These are phyloP conservation scores for Podarcis cretensis DNA, from an alignment of 2,113 vertebrate species.

Conservation along the genomic window DNA sequence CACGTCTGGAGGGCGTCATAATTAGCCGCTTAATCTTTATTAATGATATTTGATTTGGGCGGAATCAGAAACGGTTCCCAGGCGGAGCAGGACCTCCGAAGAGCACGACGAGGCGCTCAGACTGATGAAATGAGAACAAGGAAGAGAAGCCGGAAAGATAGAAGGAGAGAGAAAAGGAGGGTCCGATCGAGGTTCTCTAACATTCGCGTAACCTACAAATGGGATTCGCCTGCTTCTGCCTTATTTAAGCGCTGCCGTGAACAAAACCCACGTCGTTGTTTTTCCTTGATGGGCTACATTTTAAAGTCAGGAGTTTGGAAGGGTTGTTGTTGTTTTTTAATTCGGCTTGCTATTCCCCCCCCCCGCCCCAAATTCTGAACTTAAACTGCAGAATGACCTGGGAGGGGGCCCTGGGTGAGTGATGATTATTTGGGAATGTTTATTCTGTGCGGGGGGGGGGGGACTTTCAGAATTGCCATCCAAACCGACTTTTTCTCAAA, in stretches of 20 bases:
- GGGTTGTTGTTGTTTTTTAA: no score
- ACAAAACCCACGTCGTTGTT: no score
- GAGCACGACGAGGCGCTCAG: no score
- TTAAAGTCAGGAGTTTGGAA: neutral
- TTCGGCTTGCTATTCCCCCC: no score
- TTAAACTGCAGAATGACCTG: neutral
- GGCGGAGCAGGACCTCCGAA: neutral
- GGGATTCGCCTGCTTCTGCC: no score
- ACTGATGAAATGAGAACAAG: no score
- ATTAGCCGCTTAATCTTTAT: slow-evolving; percentile 11
- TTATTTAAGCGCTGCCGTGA: no score
- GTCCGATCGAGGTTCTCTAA: no score
- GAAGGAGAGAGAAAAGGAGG: no score
- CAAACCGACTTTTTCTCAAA: neutral
- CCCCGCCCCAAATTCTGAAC: neutral
- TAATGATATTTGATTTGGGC: neutral
- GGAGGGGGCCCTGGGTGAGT: neutral
- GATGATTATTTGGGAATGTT: neutral
- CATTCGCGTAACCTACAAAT: neutral
- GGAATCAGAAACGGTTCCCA: neutral
- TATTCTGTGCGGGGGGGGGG: neutral
- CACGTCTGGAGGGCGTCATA: neutral
- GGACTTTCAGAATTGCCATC: neutral
- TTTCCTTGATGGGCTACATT: neutral
- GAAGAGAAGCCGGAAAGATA: neutral